These are phyloP conservation scores for Erinaceus europaeus DNA, from an alignment of 2,113 vertebrate species.

Conservation along the genomic window DNA sequence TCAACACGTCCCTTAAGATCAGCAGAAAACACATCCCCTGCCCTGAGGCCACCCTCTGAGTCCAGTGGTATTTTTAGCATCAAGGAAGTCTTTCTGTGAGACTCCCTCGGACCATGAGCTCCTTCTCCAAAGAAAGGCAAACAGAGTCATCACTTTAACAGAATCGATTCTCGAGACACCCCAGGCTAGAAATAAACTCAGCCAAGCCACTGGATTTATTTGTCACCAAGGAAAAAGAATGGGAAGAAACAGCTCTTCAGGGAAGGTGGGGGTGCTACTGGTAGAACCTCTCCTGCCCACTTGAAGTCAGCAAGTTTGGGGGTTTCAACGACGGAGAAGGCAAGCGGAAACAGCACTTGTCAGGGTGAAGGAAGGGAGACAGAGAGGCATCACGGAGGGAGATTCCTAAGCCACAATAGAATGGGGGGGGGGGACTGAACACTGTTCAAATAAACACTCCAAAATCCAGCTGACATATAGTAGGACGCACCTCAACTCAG, in stretches of 20 bases:
- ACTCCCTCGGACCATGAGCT: conserved; percentile 7
- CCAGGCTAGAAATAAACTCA: conserved; percentile 21
- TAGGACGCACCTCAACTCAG: neutral
- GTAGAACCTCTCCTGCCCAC: conserved; percentile 11
- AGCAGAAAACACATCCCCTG: conserved; percentile 50
- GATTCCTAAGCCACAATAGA: conserved; percentile 37
- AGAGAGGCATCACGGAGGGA: neutral
- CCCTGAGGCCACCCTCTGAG: conserved; percentile 34
- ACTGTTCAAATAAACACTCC: conserved; percentile 44
- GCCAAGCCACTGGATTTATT: neutral
- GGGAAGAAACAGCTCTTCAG: neutral
- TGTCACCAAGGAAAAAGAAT: conserved; percentile 8
- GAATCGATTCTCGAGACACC: neutral
- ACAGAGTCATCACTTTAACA: neutral
- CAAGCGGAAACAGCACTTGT: neutral
- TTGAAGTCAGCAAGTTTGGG: conserved; percentile 15
- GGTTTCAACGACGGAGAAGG: conserved; percentile 24
- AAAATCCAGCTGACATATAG: conserved; percentile 9
- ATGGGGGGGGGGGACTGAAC: conserved; percentile 2
- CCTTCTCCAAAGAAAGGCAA: conserved; percentile 54
- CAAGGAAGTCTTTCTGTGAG: conserved; percentile 21
- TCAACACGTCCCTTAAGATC: conserved; percentile 60
- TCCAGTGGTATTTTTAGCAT: neutral
- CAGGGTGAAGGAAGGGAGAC: neutral
- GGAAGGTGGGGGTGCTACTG: conserved; percentile 18